Conservation (phyloP, 2,888 invertebrate species). For the Stictocephala bisonia region DNA sequence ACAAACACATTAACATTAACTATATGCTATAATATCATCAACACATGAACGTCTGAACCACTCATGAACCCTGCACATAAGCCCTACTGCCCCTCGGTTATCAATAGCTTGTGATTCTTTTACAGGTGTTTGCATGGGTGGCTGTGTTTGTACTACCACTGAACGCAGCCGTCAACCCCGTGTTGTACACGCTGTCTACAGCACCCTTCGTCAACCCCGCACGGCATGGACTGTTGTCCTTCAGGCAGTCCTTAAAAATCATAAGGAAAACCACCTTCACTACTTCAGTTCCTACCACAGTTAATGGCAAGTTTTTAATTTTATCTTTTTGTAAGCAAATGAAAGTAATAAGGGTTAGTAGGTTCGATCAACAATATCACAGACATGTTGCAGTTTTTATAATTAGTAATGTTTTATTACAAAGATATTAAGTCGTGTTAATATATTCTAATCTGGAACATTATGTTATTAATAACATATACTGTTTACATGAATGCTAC, state of each 20-base stretch:
- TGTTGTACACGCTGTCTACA: constrained; percentile 66
- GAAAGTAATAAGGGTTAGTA: no score
- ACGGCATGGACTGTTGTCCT: constrained; percentile 52
- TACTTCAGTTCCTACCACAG: not conserved
- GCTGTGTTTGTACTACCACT: constrained; percentile 67
- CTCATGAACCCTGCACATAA: constrained; percentile 61
- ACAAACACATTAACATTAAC: no score
- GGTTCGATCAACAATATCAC: no score
- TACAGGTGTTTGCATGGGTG: constrained; percentile 66
- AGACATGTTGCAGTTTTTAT: no score
- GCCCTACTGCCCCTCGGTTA: not conserved
- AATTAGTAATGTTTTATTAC: no score
- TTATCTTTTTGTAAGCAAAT: no score
- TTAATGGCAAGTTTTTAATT: constrained; percentile 10
- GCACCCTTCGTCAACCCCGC: constrained; percentile 61
- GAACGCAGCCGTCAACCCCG: constrained; percentile 67
- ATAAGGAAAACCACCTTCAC: constrained; percentile 41
- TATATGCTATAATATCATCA: no score
- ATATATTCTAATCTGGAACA: no score
- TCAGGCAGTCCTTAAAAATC: constrained; percentile 52
- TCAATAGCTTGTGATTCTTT: not conserved
- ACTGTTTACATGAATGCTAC: no score
- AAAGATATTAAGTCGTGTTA: no score
- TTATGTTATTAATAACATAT: no score
- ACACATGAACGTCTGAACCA: constrained; percentile 67